Evolutionary conservation across 2,888 invertebrate species (phyloP).

Genomic region (Plemyria rubiginata): DNA sequence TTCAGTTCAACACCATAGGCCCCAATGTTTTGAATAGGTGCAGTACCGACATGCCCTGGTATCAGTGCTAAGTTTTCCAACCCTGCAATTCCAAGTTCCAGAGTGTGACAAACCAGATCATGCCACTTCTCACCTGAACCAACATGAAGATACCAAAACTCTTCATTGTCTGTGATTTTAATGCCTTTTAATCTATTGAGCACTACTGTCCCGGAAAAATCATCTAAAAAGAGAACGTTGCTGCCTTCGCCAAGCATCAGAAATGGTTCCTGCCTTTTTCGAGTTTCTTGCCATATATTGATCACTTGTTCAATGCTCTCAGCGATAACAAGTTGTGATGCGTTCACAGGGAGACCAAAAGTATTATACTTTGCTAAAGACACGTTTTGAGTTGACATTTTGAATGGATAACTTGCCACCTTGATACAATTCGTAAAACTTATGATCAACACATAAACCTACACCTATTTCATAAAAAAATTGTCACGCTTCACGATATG

Average conservation of each 20-base stretch:
- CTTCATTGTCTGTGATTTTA: conserved; percentile 9
- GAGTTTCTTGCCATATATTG: conserved; percentile 14
- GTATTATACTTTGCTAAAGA: conserved; percentile 24
- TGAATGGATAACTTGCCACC: not conserved
- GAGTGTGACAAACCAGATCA: conserved; percentile 30
- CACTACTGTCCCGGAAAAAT: conserved; percentile 25
- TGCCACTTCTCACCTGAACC: conserved; percentile 37
- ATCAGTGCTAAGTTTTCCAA: conserved; percentile 37
- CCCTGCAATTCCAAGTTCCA: conserved; percentile 30
- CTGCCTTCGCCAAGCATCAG: conserved; percentile 22
- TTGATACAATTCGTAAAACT: not conserved
- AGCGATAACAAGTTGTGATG: conserved; percentile 11
- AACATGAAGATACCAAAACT: conserved; percentile 31
- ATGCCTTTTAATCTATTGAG: conserved; percentile 26
- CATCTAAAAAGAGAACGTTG: conserved; percentile 24
- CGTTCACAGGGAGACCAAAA: conserved; percentile 21
- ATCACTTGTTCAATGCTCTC: conserved; percentile 14
- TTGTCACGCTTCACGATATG: not conserved
- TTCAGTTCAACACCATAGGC: conserved; percentile 38
- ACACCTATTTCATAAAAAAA: not conserved
- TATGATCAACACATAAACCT: not conserved
- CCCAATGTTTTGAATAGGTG: conserved; percentile 38
- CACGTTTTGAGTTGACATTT: conserved; percentile 11
- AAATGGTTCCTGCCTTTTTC: conserved; percentile 6
- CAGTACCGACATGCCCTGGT: conserved; percentile 35